Evolutionary conservation across 2,888 invertebrate species (phyloP), one percentile per base, ranked within the genome.

Genomic region (Harpalus rubripes): DNA sequence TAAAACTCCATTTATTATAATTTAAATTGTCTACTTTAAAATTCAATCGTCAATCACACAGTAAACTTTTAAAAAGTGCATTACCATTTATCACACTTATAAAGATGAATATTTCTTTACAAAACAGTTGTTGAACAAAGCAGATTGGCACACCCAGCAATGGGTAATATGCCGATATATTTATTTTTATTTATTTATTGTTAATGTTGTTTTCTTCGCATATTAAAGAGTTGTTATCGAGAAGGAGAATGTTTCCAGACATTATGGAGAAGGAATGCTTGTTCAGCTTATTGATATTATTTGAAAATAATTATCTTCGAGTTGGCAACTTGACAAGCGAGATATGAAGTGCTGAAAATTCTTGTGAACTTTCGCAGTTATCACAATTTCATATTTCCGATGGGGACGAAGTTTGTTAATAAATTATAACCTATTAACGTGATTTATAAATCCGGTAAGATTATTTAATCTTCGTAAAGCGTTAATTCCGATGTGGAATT

Each of bases 221-320:
- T 32, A 32, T 5, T 32, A 32, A 32, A 32, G 32, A 32, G 32
- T 52, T 52, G 44, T 52, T 52, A 52, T 52, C 12, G 10, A 52
- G 32, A 32, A 32, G 32, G 32, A 32, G 32, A 32, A 32, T 32
- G 5, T 32, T 32, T 32, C 6, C 32, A 32, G 32, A 10, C 8
- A 52, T 10, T 2, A 52, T 52, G 12, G 44, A 32, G 44, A 52
- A 12, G 44, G 15, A 39, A 12, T 68, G 68, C 72, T 18, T 74
- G 15, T 15, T 74, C 72, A 44, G 72, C 18, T 74, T 74, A 52
- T 74, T 74, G 72, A 72, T 72, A 74, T 74, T 74, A 74, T 74
- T 74, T 12, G 72, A 74, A 74, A 74, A 74, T 74, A 74, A 74
- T 74, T 74, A 74, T 74, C 72, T 41, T 10, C 15, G 4, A 44